A percentile compares a stretch with the other conserved stretches of the same genome.
phyloP scores from a whole-genome alignment of 2,888 invertebrate genomes.

The Acrobasis repandana region DNA sequence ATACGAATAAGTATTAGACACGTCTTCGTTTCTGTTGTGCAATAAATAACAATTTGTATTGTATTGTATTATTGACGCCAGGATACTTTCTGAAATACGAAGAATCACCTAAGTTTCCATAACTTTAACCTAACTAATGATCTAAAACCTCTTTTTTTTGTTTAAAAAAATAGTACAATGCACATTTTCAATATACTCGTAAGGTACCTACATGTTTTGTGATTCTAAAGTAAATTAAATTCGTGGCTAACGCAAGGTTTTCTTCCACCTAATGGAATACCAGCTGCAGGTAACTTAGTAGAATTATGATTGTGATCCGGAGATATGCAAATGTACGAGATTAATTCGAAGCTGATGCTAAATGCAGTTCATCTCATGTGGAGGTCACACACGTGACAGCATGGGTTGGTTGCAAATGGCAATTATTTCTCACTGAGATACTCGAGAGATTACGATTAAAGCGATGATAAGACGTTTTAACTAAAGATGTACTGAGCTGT shows the following conservation, averaged over 20 bases:
- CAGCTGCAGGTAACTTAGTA: background rate
- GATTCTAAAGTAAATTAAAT: too few species aligned
- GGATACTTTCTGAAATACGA: too few species aligned
- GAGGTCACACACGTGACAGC: background rate
- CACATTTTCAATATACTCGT: too few species aligned
- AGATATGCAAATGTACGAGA: slow-evolving; percentile 6
- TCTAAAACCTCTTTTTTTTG: too few species aligned
- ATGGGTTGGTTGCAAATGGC: slow-evolving; percentile 5
- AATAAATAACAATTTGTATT: too few species aligned
- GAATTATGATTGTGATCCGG: slow-evolving; percentile 3
- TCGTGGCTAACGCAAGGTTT: background rate
- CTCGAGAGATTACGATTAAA: background rate
- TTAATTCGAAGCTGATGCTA: slow-evolving; percentile 5
- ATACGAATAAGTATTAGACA: too few species aligned
- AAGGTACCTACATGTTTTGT: too few species aligned
- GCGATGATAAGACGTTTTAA: background rate
- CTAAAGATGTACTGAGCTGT: background rate
- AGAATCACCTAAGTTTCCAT: too few species aligned
- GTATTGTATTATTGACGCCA: too few species aligned
- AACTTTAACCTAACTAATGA: too few species aligned
- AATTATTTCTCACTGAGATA: slow-evolving; percentile 1
- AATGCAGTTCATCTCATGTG: slow-evolving; percentile 1
- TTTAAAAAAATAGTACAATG: too few species aligned
- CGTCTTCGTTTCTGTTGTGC: too few species aligned
- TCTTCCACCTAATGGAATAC: background rate